phyloP scores from a whole-genome alignment of 2,113 vertebrate genomes.

The Tichodroma muraria region DNA sequence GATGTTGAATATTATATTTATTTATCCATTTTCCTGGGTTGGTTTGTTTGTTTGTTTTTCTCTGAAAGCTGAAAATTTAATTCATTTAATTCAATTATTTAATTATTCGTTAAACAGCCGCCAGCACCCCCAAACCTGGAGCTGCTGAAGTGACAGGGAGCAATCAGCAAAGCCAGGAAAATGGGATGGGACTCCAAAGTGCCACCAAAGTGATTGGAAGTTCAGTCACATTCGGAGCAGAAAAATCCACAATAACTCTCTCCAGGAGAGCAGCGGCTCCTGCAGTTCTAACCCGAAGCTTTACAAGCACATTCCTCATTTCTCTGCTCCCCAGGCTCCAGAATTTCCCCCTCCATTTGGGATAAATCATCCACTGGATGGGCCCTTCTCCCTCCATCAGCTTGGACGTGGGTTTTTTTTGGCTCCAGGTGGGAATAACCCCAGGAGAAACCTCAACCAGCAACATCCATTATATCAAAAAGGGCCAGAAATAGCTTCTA shows the following conservation, averaged over 20 bases:
- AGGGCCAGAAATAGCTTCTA: neutral
- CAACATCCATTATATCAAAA: neutral
- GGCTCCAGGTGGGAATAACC: neutral
- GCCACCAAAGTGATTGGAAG: neutral
- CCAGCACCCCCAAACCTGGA: neutral
- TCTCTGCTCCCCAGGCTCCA: neutral
- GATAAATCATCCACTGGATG: neutral
- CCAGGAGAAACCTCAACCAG: neutral
- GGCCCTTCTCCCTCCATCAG: neutral
- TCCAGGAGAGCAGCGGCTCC: neutral
- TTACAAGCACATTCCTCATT: neutral
- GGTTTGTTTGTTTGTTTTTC: neutral
- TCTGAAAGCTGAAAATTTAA: neutral
- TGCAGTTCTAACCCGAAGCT: neutral
- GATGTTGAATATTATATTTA: neutral
- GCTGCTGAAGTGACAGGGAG: neutral
- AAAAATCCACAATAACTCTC: neutral
- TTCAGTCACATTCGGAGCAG: neutral
- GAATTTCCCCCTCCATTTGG: neutral
- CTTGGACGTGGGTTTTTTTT: neutral
- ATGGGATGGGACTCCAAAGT: neutral
- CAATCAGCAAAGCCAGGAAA: neutral
- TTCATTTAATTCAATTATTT: neutral
- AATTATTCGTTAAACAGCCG: conserved; percentile 19
- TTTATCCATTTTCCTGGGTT: neutral